Evolutionary conservation across 2,888 invertebrate species (phyloP), one percentile per base, ranked within the genome.

Genomic region (Spodoptera picta): DNA sequence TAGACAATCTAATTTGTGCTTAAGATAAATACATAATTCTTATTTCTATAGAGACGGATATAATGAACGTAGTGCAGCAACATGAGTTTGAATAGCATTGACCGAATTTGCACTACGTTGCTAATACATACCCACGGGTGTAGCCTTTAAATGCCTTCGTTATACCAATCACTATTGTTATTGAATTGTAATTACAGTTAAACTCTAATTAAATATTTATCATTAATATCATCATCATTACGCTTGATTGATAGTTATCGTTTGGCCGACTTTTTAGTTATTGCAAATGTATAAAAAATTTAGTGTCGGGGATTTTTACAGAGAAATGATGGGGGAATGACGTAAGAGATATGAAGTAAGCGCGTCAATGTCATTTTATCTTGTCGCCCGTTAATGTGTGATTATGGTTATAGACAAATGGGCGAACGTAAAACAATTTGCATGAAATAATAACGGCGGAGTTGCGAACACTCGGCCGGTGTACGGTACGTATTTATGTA

Each of bases 31-130:
- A 44, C 42, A 27, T 45, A 43, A 54, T 46, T 49, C 24, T 60
- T 52, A 53, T 53, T 50, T 63, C 43, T 58, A 58, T 60, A 65
- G 24, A 69, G 59, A 65, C 43, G 31, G 52, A 58, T 65, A 62
- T 56, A 67, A 60, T 56, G 36, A 65, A 64, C 62, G 58, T 60
- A 65, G 56, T 53, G 57, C 67, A 62, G 69, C 54, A 72, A 66
- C 53, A 71, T 72, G 48, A 57, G 64, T 79, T 75, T 60, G 69
- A 74, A 79, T 75, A 75, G 77, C 78, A 79, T 79, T 79, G 80
- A 79, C 80, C 80, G 78, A 79, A 77, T 79, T 79, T 61, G 65
- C 66, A 66, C 64, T 55, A 54, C 57, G 54, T 60, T 61, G 77
- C 55, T 63, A 65, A 68, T 63, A 65, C 58, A 59, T 70, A 66